These are phyloP conservation scores for Sapayoa aenigma DNA, from an alignment of 2,113 vertebrate genomes.

Conservation along the genomic window DNA sequence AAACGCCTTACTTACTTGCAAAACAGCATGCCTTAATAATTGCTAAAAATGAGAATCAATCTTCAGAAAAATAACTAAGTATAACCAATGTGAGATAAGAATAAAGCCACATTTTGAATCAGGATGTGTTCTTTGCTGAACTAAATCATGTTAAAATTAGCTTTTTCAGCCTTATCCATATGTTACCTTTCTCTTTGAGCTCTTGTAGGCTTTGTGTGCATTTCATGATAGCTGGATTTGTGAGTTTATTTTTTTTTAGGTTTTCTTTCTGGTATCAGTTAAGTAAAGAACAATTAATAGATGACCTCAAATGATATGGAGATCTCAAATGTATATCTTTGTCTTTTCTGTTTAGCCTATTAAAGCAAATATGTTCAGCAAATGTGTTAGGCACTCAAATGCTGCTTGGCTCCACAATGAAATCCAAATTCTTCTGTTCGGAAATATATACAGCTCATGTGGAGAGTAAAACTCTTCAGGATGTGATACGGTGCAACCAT, in stretches of 20 bases:
- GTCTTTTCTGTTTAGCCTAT: not conserved
- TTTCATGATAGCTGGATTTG: not conserved
- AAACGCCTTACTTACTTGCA: not conserved
- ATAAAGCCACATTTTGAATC: slow-evolving; percentile 50
- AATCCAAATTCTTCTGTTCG: not conserved
- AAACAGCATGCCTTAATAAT: slow-evolving; percentile 29
- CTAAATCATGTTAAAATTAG: slow-evolving; percentile 59
- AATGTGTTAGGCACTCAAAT: not conserved
- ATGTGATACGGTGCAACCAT: not conserved
- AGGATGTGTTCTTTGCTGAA: slow-evolving; percentile 47
- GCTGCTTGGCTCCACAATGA: not conserved
- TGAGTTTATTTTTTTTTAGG: not conserved
- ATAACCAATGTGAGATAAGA: slow-evolving; percentile 49
- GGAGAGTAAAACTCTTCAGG: not conserved
- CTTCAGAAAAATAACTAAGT: slow-evolving; percentile 47
- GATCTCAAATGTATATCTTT: not conserved
- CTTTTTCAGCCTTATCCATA: slow-evolving; percentile 50
- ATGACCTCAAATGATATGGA: not conserved
- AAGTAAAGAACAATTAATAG: not conserved
- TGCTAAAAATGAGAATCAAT: slow-evolving; percentile 10
- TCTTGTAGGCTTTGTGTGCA: not conserved
- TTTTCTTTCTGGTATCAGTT: not conserved
- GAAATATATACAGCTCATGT: not conserved
- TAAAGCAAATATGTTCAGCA: not conserved
- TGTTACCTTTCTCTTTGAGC: slow-evolving; percentile 57